Base-by-base conservation (phyloP, 2,797 vertebrate species). In the Eupleurogrammus muticus region DNA sequence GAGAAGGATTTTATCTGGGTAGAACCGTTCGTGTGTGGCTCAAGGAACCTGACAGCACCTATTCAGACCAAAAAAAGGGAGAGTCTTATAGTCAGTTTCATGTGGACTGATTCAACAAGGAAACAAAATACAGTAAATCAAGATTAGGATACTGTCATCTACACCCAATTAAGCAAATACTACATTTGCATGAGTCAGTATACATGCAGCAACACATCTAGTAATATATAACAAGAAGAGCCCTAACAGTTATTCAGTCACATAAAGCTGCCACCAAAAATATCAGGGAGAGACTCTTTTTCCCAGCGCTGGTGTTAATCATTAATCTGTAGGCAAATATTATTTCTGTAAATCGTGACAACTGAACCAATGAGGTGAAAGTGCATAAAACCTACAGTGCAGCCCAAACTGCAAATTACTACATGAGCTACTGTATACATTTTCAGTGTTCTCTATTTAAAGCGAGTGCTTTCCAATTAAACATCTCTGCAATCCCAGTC, bases 251-350 rank as follows among this genome's bases (percentile, higher is more conserved):
- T n/a, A 54, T 12, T 64, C 10, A 24, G 48, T 9, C n/a, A 4
- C 2, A 19, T 9, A 36, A 6, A 8, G 7, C 23, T 14, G 32
- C 1, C 21, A 2, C 28, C 35, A 24, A 58, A 61, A 53, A 64
- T 9, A 36, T 55, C 47, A 12, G 21, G 48, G 51, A 62, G 75
- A 63, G 46, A 54, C 35, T 12, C n/a, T 24, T 65, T 61, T 62
- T 36, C 47, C 53, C 63, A 57, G 20, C 44, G 10, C 11, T 19
- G 50, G 42, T 0, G 73, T 90, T 67, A 87, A 89, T 86, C 62
- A 92, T 91, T 91, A 28, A 85, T 24, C 63, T 42, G 71, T 32
- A 20, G 14, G 64, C 82, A 87, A 66, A 85, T 78, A 66, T 23
- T 51, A 63, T 76, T 77, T 81, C 38, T 83, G 73, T 58, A 49